Evolutionary conservation across 23 tunicate species (phyloP), one percentile per base, ranked within the genome.

Genomic region (Ciona savignyi): DNA sequence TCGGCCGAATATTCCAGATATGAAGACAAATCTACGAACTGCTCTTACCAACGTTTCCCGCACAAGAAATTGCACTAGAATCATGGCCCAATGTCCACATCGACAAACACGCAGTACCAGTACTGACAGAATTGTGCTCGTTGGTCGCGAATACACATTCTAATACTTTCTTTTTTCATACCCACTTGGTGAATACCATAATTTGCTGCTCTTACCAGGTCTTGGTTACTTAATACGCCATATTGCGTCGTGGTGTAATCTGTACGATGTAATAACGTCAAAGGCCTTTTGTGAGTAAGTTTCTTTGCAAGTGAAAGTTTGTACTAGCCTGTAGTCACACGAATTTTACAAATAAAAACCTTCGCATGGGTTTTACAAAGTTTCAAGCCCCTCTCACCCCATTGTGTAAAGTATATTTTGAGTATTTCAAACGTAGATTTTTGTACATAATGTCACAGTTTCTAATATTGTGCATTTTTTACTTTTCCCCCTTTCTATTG

Each of bases 401-500:
- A 64, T 24, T 25, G 56, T 15, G 56, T 42, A 42, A 42, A 42
- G 56, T 42, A 42, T 42, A 42, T 42, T 42, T 42, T 42, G 56
- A 42, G 56, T 42, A 42, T 42, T 42, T 42, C 9, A 42, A 42
- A 15, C 20, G 11, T 9, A 21, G 4, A n/a, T 23, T 64, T 64
- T 64, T 64, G 68, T 64, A 64, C 68, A 64, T 64, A 64, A 23
- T 64, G 28, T 25, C 68, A 64, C 68, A 64, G 28, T 25, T 64
- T 64, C 68, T 42, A 42, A 42, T 42, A 42, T 63, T 63, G 67
- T 63, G 67, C 67, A 25, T 25, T 63, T 63, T 63, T 63, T 63
- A 25, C 67, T 63, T 63, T 63, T 74, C 56, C 33, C 62, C 42
- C 62, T 74, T 62, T 74, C 51, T 62, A 62, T 22, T 31, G 78